Base-by-base conservation (phyloP, 2,888 invertebrate species). In the Ophion ellenae region DNA sequence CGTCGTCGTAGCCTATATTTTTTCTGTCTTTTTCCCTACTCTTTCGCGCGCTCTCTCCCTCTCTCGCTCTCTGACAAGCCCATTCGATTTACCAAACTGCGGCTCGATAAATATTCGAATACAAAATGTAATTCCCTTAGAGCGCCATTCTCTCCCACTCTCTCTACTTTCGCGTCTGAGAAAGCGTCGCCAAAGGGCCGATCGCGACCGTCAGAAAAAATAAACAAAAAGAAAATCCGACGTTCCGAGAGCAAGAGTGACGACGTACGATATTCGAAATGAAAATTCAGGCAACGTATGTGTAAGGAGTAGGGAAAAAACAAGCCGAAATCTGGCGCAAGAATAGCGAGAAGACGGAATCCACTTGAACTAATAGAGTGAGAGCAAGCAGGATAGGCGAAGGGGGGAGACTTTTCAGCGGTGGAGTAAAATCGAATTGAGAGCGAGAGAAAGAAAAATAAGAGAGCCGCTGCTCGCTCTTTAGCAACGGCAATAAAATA, bases 101-200 rank as follows among this genome's bases (percentile, higher is more conserved):
- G 47, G 59, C 24, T 69, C 53, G 77, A 74, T 61, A 84, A 81
- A 84, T 81, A 81, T 81, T 78, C 73, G 81, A 84, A 84, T 84
- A 81, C 77, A 78, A 81, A 84, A 84, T 84, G 84, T 84, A 84
- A 84, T 84, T 74, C 57, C 24, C 57, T 11, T 40, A 75, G 32
- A 79, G 47, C 14, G 74, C 14, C 36, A 17, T n/a, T 57, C 14
- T 73, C 36, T 6, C 32, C 32, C 32, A 32, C 32, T 32, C 32
- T 32, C 9, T 67, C 9, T 67, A 4, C 20, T 45, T 40, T 47
- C 7, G 40, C n/a, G 64, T 11, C 7, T 40, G 40, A 40, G 47
- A 47, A 47, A 47, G 10, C 47, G 47, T 47, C 47, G 47, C 47
- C 47, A 14, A 10, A 47, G 47, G 14, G 3, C 47, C 47, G 47